Base-by-base conservation (phyloP, 1,140 invertebrate species). In the Brachystomella parvula region DNA sequence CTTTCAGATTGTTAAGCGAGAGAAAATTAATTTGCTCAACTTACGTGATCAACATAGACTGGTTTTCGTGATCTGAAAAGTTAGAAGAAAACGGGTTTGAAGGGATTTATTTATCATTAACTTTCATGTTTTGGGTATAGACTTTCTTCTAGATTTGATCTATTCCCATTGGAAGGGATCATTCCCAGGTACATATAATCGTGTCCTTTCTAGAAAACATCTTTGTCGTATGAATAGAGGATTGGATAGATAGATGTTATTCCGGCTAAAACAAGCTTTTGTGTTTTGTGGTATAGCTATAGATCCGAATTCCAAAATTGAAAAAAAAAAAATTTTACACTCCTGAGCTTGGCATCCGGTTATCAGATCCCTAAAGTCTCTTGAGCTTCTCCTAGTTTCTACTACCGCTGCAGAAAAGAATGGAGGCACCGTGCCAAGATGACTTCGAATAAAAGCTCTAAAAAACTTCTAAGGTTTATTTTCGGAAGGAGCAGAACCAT, bases 21-120 rank as follows among this genome's bases (percentile, higher is more conserved):
- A n/a, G n/a, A n/a, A n/a, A n/a, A n/a, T n/a, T n/a, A n/a, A n/a
- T n/a, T n/a, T 61, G 1, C 29, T 28, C 75, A 76, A 86, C 86
- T 87, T 84, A 90, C 88, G 94, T 96, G 84, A 96, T 96, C 87
- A 96, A 89, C 93, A 96, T 95, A 84, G 92, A 96, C 84, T 96
- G 93, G 84, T 96, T 95, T 82, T 95, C 92, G 79, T 87, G 88
- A 83, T 96, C 87, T 89, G 80, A 67, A 78, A 80, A 68, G 70
- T 53, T 68, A 75, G 69, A 74, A 75, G 47, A 71, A 72, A 63
- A 67, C n/a, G n/a, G n/a, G n/a, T n/a, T n/a, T n/a, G n/a, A n/a
- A n/a, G n/a, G n/a, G n/a, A n/a, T n/a, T n/a, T n/a, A n/a, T n/a
- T 60, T 9, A 60, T 39, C 58, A 61, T 61, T 61, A 61, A 12